phyloP scores from a whole-genome alignment of 2,113 vertebrate genomes.

The Archilochus colubris region DNA sequence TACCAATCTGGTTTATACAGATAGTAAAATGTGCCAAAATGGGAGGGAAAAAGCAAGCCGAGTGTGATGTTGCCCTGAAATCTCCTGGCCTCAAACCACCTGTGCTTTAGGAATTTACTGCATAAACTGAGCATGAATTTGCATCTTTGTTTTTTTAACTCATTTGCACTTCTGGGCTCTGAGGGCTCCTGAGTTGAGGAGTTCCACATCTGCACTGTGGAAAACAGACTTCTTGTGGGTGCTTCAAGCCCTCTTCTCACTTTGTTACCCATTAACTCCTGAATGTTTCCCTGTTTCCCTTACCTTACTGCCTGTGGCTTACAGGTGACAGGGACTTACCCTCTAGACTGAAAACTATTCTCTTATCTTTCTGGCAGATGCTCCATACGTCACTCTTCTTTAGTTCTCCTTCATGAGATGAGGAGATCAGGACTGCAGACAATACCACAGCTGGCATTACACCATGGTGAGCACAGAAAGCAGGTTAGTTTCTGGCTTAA shows the following conservation, averaged over 20 bases:
- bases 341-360: not conserved
- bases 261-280: not conserved
- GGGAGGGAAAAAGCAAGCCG: not conserved
- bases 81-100: not conserved
- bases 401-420: not conserved
- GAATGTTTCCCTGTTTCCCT: not conserved
- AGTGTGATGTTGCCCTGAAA: not conserved
- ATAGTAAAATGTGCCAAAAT: not conserved
- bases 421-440: not conserved
- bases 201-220: not conserved
- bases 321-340: not conserved
- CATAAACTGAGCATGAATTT: not conserved
- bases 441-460: not conserved
- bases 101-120: not conserved
- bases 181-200: not conserved
- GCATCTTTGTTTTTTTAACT: not conserved
- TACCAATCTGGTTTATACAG: not conserved
- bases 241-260: not conserved
- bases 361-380: not conserved
- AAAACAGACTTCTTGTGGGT: not conserved
- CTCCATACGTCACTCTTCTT: rapidly evolving
- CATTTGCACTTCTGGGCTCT: not conserved
- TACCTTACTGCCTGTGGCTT: not conserved
- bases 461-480: not conserved
- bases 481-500: not conserved